These are phyloP conservation scores for Echinometra lucunter DNA, from an alignment of 53 echinoderm and acorn worm genomes.

Conservation along the genomic window DNA sequence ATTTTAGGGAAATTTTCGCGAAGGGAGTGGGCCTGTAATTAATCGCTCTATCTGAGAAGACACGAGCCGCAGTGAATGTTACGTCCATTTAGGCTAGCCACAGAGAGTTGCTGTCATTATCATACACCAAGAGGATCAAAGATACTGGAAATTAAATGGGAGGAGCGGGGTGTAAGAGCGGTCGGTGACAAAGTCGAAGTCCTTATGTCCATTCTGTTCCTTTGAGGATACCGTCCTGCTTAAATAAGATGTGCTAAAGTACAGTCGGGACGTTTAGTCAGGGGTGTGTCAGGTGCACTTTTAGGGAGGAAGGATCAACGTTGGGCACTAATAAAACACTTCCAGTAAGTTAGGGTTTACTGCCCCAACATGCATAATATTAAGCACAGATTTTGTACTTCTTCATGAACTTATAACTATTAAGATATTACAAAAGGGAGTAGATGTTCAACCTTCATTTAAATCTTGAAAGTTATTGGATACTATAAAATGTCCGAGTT, in stretches of 20 bases:
- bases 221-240: conserved; percentile 50
- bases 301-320: background rate
- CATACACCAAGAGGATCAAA: background rate
- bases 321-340: background rate
- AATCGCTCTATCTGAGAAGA: conserved; percentile 35
- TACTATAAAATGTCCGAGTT: background rate
- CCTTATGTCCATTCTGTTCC: conserved; percentile 35
- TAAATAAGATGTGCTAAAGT: background rate
- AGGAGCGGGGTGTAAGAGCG: conserved; percentile 5
- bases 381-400: background rate
- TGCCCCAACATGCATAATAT: no score
- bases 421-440: background rate
- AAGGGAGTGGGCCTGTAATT: conserved; percentile 62
- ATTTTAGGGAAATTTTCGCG: background rate
- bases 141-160: conserved; percentile 11
- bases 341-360: background rate
- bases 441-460: background rate
- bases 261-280: background rate
- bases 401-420: background rate
- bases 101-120: background rate
- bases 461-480: background rate
- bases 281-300: conserved; percentile 44
- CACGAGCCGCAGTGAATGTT: conserved; percentile 38
- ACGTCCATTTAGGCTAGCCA: conserved; percentile 41
- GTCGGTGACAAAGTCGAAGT: conserved; percentile 39